Base-by-base conservation (phyloP, 2,888 invertebrate genomes). In the Mimas tiliae region DNA sequence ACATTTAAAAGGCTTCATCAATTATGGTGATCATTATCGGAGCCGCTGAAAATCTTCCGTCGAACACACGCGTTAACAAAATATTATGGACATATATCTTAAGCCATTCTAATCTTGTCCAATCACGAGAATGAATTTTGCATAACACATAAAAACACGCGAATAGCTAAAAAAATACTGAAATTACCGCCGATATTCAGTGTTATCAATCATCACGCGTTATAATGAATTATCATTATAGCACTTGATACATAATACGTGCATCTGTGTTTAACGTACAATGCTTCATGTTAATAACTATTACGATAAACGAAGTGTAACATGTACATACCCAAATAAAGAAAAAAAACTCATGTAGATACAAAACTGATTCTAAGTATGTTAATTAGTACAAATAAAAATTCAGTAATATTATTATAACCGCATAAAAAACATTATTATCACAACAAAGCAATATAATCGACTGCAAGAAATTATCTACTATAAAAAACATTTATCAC, bases 381-480 rank as follows among this genome's bases (percentile, higher is more conserved):
- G 62, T 47, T 16, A 48, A 34, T 34, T 48, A 48, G 48, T 14
- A 33, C 19, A 65, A 55, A 66, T 47, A 14, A 27, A 64, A 34
- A 27, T 1, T 58, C 33, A 55, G 14, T 27, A 19, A 19, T 19
- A 4, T 42, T 14, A n/a, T 42, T 27, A 69, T 67, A 63, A 69
- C 58, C 69, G 74, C 69, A 62, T 69, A 69, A 67, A 73, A 27
- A 72, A 72, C 72, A 76, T 78, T 72, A 74, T 75, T 70, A 74
- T 75, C 65, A 71, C 75, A 75, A 69, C 72, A 70, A 76, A 71
- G 72, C 74, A 81, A 80, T 74, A 74, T 72, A 72, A 76, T 75
- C 78, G 73, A 83, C 81, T 84, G 79, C 74, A 72, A 70, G 70
- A 74, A 69, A 71, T 77, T 77, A 78, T 78, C 74, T 74, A 72